Evolutionary conservation across 2,113 vertebrate genomes (phyloP).

Genomic region (Addax nasomaculatus): DNA sequence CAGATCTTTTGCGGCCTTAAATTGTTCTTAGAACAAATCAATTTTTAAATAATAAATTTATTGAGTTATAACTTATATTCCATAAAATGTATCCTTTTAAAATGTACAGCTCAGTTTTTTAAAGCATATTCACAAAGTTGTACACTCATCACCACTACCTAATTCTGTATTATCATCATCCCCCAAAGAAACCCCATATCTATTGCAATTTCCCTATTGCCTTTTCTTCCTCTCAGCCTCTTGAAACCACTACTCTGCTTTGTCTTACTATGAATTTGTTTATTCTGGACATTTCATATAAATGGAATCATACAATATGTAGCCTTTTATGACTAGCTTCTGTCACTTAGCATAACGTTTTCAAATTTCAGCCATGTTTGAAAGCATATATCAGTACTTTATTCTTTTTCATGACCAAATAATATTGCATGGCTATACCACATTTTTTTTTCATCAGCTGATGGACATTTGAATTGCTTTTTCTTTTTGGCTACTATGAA

Average conservation of each 20-base stretch:
- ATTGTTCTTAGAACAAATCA: background rate
- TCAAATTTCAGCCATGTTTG: background rate
- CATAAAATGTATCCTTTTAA: background rate
- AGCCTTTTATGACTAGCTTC: background rate
- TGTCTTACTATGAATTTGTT: background rate
- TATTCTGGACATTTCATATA: background rate
- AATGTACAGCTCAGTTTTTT: background rate
- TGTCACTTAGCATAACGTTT: background rate
- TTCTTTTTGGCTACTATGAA: background rate
- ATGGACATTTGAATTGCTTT: background rate
- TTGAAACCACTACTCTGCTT: background rate
- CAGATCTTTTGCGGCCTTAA: background rate
- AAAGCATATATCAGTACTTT: background rate
- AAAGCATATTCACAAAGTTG: background rate
- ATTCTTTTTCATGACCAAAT: background rate
- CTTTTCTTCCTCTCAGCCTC: background rate
- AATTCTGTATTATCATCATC: background rate
- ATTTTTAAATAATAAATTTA: background rate
- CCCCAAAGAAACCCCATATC: background rate
- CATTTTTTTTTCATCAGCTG: background rate
- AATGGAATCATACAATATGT: background rate
- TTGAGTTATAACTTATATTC: background rate
- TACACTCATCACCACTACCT: background rate
- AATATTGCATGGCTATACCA: background rate
- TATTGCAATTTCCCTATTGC: background rate